Base-by-base conservation (phyloP, 2,113 vertebrate genomes). In the Artemisiospiza belli region DNA sequence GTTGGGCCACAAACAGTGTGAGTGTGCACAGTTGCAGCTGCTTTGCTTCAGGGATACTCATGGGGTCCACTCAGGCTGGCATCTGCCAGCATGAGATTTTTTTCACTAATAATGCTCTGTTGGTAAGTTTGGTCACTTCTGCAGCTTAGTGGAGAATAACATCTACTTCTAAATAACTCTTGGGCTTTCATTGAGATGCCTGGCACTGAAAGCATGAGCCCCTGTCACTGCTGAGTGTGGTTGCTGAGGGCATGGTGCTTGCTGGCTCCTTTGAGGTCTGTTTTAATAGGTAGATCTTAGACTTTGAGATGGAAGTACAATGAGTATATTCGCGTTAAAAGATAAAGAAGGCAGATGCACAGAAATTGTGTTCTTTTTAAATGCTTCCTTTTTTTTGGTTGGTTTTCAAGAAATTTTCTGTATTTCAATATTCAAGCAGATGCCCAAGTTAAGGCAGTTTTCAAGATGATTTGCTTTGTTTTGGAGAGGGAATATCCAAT, bases 1-100 rank as follows among this genome's bases (percentile, higher is more conserved):
- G 18, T 62, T 4, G 2, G 62, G 59, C 63, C 39, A 6, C 0
- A 0, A 43, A 11, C 9, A 35, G n/a, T 14, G 16, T 59, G 18
- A 31, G n/a, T 11, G 21, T 55, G 18, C 55, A 19, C 24, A 6
- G 23, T 51, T 78, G 49, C 30, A 47, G 30, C 2, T 39, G 1
- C 44, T 90, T 51, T n/a, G 27, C 67, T 88, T 83, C 39, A 41
- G 2, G 62, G 46, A 14, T 68, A 11, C 46, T 79, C 25, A 7
- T 0, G 0, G 43, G 21, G 24, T 62, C 37, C 24, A 3, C 37
- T 64, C 5, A 1, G 55, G 18, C 41, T 83, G 63, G 19, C 28
- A 5, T 37, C 46, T 87, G 66, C 78, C 69, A 55, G 24, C 8
- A 1, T 54, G 54, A 85, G 66, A 18, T 30, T 64, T 80, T 68